Evolutionary conservation across 2,888 invertebrate genomes (phyloP).

Genomic region (Polydesmus complanatus): DNA sequence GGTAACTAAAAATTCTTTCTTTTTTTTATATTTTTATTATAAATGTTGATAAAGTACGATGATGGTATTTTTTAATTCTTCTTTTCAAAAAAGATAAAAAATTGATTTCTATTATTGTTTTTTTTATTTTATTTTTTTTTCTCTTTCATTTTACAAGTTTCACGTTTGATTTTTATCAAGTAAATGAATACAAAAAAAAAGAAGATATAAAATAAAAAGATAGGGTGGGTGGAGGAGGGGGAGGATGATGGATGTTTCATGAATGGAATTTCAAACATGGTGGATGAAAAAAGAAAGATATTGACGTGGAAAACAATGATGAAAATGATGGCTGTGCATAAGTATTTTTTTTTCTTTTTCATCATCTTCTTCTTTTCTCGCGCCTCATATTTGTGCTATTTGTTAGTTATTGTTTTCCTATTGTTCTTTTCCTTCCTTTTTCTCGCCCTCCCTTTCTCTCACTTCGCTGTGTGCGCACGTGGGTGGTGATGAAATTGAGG

Average conservation of each 20-base stretch:
- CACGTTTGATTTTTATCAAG: neutral
- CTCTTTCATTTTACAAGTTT: neutral
- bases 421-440: neutral
- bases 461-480: neutral
- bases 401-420: neutral
- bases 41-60: no score
- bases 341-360: neutral
- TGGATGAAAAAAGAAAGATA: no score
- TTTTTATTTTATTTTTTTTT: no score
- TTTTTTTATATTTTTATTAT: no score
- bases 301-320: neutral
- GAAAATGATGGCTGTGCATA: neutral
- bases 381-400: neutral
- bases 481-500: neutral
- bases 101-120: conserved; percentile 4
- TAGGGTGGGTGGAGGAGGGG: neutral
- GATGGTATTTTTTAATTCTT: conserved; percentile 1
- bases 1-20: no score
- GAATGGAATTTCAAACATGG: neutral
- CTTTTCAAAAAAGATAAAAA: conserved; percentile 7
- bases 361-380: neutral
- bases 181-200: neutral
- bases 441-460: no score
- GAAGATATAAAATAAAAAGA: neutral
- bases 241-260: neutral